Evolutionary conservation across 2,797 vertebrate genomes (phyloP).

Genomic region (Coracias cyanogaster): DNA sequence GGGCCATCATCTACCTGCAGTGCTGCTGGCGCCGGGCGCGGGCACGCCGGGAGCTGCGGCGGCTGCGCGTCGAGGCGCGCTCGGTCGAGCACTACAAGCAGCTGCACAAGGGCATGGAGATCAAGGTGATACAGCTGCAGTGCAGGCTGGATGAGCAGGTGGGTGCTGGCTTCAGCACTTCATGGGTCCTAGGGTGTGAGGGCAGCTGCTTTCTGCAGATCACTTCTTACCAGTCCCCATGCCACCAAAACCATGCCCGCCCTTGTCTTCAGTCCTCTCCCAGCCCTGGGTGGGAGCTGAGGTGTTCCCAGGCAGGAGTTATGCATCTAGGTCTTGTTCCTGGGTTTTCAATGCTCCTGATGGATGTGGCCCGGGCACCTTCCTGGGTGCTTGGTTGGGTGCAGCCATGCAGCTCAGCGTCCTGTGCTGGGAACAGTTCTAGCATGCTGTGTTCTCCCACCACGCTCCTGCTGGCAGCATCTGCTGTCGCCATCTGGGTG

Average conservation of each 20-base stretch:
- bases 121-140: slow-evolving; percentile 86
- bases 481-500: accelerated
- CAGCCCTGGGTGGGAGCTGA: neutral
- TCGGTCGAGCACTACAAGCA: slow-evolving; percentile 81
- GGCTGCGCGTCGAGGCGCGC: slow-evolving; percentile 79
- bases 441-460: accelerated
- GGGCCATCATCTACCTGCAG: slow-evolving; percentile 79
- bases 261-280: neutral
- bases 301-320: neutral
- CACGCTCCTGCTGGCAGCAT: neutral
- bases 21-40: slow-evolving; percentile 82
- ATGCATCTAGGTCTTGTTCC: neutral
- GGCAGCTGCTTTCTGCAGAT: neutral
- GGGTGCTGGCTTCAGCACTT: neutral
- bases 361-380: neutral
- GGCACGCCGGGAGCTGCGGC: slow-evolving; percentile 78
- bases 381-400: neutral
- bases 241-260: accelerated
- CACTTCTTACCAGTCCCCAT: accelerated
- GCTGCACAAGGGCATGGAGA: slow-evolving; percentile 87
- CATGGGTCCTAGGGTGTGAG: accelerated
- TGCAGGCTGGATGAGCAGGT: slow-evolving; percentile 82
- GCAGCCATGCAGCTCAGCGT: neutral
- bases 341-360: neutral
- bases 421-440: neutral